Evolutionary conservation across 2,797 vertebrate species (phyloP), one percentile per base, ranked within the genome.

Genomic region (Acanthurus tractus): DNA sequence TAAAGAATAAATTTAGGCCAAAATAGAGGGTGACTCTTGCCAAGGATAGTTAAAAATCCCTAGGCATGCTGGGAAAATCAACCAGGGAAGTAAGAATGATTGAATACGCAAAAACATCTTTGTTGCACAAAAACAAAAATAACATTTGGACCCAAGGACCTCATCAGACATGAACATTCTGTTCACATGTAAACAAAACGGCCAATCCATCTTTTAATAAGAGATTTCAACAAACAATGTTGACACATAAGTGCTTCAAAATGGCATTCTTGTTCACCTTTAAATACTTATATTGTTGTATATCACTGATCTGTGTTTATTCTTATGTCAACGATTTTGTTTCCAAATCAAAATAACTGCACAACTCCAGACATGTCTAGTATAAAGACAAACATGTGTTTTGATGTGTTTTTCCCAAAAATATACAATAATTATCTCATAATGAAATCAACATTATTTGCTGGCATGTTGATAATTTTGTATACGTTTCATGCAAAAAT

Each of bases 101-200:
- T 15, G 2, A 23, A 46, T 13, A 54, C 22, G 20, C 40, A 18
- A 11, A n/a, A 6, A 29, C 8, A 53, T n/a, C 29, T 3, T 34
- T 34, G 29, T 34, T 34, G 29, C 5, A 34, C 29, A 34, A 34
- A 34, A 34, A 34, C 29, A 34, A 34, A 34, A 34, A 8, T 12
- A 7, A 45, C 3, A 55, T 36, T 38, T 49, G 18, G 45, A 40
- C 17, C 8, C n/a, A 9, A 50, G 18, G 11, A 34, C 67, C 12
- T 59, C n/a, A 25, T 56, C 14, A 48, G 3, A 50, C 11, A 11
- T 17, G 18, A 59, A 42, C 8, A 3, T 29, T 18, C 40, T 22
- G 29, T 36, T 74, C 22, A 50, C 72, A 61, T 40, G 17, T 46
- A 40, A 38, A 46, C 20, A 25, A 38, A 45, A 54, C 12, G 9